Base-by-base conservation (phyloP, 2,113 vertebrate genomes). In the Sturnira hondurensis region DNA sequence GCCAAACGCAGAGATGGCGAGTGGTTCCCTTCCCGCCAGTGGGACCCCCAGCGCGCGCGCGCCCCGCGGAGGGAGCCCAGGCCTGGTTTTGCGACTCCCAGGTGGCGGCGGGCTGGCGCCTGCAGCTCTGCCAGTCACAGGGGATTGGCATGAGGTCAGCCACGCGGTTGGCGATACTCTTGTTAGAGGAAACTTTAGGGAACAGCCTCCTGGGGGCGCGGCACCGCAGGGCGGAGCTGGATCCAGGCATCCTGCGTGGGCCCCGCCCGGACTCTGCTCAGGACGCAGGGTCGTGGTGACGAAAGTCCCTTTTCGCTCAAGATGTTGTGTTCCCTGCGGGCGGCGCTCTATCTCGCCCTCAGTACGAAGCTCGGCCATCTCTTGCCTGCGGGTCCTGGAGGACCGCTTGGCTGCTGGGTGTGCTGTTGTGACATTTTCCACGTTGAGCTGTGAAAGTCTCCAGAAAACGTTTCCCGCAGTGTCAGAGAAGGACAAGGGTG, bases 401-500 rank as follows among this genome's bases (percentile, higher is more conserved):
- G 56, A 36, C 33, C 12, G 3, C 26, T 52, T 70, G 58, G 84
- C 41, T 61, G 41, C 80, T 20, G 70, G 61, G 36, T 20, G n/a
- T 24, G 1, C 14, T n/a, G 26, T 1, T 43, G 81, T 87, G 91
- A 87, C 91, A 84, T 92, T 84, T 86, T 71, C 56, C 26, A 87
- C 73, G 89, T n/a, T 38, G 50, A 54, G 56, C 47, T 68, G 73
- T 89, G 45, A 56, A 84, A 81, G 52, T 91, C 73, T 97, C 56
- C 74, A 70, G 52, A 38, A 94, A 56, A 89, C 91, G 61, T 70
- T 95, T 96, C 41, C 50, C 74, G 65, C 28, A 68, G 65, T 63
- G 74, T 74, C 22, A 80, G 95, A 81, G 58, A 45, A 45, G 54
- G 63, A 78, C 16, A 50, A 19, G 33, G 54, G 19, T 33, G 14